Percentiles rank a stretch among this genome's conserved stretches.
These are phyloP conservation scores for Poecilia velifera DNA, from an alignment of 2,797 vertebrate species.

Conservation along the genomic window DNA sequence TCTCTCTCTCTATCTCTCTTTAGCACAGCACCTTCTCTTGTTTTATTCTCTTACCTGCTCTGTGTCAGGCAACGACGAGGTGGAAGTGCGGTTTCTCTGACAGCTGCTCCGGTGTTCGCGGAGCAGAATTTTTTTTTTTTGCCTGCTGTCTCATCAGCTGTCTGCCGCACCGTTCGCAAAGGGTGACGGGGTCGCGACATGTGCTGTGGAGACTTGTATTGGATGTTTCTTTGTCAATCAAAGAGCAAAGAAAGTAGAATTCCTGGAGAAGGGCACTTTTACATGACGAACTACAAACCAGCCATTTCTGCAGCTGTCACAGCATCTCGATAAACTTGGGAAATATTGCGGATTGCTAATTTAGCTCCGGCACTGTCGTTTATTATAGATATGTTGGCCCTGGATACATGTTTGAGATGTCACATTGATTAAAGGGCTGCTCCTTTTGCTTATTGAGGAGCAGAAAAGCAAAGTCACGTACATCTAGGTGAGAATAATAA, in stretches of 20 bases:
- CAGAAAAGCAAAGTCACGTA: slow-evolving; percentile 21
- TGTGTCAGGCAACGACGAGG: slow-evolving; percentile 35
- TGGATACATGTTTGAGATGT: slow-evolving; percentile 2
- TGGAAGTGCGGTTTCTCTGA: slow-evolving; percentile 47
- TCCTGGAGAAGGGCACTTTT: slow-evolving; percentile 31
- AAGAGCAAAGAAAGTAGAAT: slow-evolving; percentile 31
- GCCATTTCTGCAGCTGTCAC: slow-evolving; percentile 29
- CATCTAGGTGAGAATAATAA: slow-evolving; percentile 43
- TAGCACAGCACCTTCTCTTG: slow-evolving; percentile 16
- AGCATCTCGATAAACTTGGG: slow-evolving; percentile 11
- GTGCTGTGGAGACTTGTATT: slow-evolving; percentile 63
- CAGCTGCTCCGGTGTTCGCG: slow-evolving; percentile 48
- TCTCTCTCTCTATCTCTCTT: slow-evolving; percentile 10
- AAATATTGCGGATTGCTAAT: slow-evolving; percentile 9
- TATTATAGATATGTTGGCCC: slow-evolving; percentile 2
- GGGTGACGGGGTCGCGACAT: slow-evolving; percentile 60
- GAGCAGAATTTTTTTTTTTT: slow-evolving; percentile 24
- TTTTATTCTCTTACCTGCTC: slow-evolving; percentile 35
- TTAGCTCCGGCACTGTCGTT: not conserved
- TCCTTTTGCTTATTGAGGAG: slow-evolving; percentile 20
- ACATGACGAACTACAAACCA: slow-evolving; percentile 19
- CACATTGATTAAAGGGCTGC: slow-evolving; percentile 4
- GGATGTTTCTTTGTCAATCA: slow-evolving; percentile 72
- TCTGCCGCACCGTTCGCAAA: slow-evolving; percentile 41
- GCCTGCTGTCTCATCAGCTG: slow-evolving; percentile 54